A percentile compares a stretch with the other conserved stretches of the same genome.
Conservation (phyloP, 1,140 invertebrate genomes). For the Dendrolimus punctatus region DNA sequence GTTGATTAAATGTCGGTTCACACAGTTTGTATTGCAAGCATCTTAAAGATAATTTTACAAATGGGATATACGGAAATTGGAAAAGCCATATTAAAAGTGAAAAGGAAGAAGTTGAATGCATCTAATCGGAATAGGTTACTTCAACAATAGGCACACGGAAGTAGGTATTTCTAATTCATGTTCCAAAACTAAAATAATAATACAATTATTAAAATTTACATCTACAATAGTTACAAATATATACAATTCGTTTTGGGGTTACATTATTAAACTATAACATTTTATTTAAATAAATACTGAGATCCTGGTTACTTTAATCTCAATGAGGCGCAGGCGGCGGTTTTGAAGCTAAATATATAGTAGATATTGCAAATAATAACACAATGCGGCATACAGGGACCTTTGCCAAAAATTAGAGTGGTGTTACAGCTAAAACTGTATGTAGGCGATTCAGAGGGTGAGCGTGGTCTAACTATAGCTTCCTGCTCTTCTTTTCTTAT, state of each 20-base stretch:
- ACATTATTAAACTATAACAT: conserved; percentile 16
- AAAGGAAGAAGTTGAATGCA: too few relatives aligned
- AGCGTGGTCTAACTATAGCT: too few relatives aligned
- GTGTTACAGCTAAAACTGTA: too few relatives aligned
- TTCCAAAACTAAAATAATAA: conserved; percentile 27
- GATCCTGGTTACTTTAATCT: conserved; percentile 64
- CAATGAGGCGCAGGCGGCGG: conserved; percentile 29
- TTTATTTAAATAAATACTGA: conserved; percentile 58
- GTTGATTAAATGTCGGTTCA: too few relatives aligned
- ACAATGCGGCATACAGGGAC: too few relatives aligned
- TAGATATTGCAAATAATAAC: background rate
- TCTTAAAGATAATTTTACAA: too few relatives aligned
- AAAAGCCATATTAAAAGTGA: too few relatives aligned
- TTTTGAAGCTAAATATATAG: background rate
- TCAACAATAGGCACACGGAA: conserved; percentile 56
- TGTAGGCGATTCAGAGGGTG: too few relatives aligned
- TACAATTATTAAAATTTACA: conserved; percentile 12
- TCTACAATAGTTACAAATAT: conserved; percentile 28
- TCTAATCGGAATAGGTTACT: conserved; percentile 8
- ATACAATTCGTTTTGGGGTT: conserved; percentile 28
- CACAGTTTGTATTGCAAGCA: too few relatives aligned
- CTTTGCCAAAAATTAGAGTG: too few relatives aligned
- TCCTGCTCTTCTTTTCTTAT: too few relatives aligned
- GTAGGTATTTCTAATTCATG: conserved; percentile 43
- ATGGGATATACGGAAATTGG: too few relatives aligned